Conservation (phyloP, 2,888 invertebrate species). For the Acronicta leporina region DNA sequence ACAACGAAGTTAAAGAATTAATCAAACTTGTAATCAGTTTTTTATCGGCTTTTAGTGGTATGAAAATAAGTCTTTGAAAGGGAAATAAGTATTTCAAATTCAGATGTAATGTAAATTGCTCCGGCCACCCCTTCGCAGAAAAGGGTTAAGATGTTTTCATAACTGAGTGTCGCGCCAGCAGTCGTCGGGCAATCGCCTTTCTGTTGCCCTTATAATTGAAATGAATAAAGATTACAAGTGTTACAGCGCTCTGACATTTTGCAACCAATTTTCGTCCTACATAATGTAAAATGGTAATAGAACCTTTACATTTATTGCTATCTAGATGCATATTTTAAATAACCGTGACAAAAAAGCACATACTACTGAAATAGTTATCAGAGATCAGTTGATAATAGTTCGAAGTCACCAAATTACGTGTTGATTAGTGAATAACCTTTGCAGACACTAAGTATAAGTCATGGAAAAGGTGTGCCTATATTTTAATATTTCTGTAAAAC, state of each 20-base stretch:
- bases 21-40: constrained; percentile 37
- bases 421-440: constrained; percentile 7
- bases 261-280: constrained; percentile 30
- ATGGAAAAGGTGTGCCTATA: not conserved
- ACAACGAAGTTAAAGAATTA: constrained; percentile 26
- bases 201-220: constrained; percentile 70
- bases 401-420: not conserved
- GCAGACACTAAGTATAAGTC: not conserved
- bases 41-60: constrained; percentile 41
- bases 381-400: not conserved
- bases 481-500: constrained; percentile 12
- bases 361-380: not conserved
- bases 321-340: constrained; percentile 35
- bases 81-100: constrained; percentile 72
- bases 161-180: constrained; percentile 78
- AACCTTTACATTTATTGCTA: constrained; percentile 41
- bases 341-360: constrained; percentile 12
- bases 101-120: constrained; percentile 83
- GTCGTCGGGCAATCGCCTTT: constrained; percentile 69
- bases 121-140: constrained; percentile 62
- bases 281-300: constrained; percentile 41
- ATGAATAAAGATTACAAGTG: constrained; percentile 75
- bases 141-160: constrained; percentile 86
- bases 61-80: constrained; percentile 54
- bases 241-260: constrained; percentile 49